Conservation (phyloP, 2,888 invertebrate species). For the Chaitophorus viminalis region DNA sequence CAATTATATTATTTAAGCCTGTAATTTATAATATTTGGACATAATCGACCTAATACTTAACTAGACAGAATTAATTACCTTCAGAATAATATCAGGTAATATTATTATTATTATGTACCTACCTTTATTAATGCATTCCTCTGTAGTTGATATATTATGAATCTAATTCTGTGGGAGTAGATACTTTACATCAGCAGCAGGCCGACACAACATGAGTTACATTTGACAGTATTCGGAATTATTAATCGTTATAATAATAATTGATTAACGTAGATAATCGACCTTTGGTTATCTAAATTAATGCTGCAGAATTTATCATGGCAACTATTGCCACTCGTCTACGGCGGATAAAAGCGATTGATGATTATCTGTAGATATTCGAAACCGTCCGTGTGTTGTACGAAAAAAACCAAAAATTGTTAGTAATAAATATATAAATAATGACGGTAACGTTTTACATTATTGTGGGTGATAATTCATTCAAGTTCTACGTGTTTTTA, state of each 20-base stretch:
- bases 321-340: not conserved
- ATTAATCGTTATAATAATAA: slow-evolving; percentile 16
- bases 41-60: not conserved
- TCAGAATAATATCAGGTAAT: not conserved
- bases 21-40: not conserved
- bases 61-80: not conserved
- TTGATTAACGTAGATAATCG: not conserved
- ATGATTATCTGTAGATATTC: not conserved
- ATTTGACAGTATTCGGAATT: slow-evolving; percentile 5
- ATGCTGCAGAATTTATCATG: not conserved
- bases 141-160: not conserved
- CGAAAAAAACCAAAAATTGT: not conserved
- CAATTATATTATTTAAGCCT: too few relatives aligned
- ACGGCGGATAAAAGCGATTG: not conserved
- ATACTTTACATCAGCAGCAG: not conserved
- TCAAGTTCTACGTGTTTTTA: not conserved
- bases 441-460: too few relatives aligned
- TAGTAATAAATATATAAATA: too few relatives aligned
- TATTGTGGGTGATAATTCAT: not conserved
- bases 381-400: not conserved
- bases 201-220: not conserved
- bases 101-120: not conserved
- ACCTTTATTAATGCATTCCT: not conserved
- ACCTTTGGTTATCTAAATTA: not conserved
- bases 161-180: not conserved